These are phyloP conservation scores for Oriolus oriolus DNA, from an alignment of 2,113 vertebrate genomes.

Conservation along the genomic window DNA sequence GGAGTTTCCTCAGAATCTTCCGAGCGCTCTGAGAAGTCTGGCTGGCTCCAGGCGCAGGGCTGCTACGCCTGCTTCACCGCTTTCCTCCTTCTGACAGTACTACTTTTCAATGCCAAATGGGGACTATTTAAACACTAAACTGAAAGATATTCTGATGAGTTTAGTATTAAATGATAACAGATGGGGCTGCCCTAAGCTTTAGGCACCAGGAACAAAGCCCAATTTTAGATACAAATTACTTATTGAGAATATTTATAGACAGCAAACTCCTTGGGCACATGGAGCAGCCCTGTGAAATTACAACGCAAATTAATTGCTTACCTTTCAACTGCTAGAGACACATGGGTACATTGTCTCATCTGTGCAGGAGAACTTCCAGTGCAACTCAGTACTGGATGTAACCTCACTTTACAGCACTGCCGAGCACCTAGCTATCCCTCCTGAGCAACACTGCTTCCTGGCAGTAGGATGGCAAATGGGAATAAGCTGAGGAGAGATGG, in stretches of 20 bases:
- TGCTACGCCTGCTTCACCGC: neutral
- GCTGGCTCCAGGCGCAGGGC: neutral
- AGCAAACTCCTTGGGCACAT: constrained; percentile 38
- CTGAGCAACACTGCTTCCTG: neutral
- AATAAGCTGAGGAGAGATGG: neutral
- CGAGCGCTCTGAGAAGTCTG: neutral
- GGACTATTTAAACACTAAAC: constrained; percentile 53
- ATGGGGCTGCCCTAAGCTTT: constrained; percentile 64
- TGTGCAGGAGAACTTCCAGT: constrained; percentile 32
- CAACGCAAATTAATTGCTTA: neutral
- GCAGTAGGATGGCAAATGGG: neutral
- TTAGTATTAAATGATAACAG: constrained; percentile 68
- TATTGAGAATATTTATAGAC: constrained; percentile 65
- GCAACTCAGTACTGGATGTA: neutral
- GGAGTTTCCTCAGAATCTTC: constrained; percentile 17
- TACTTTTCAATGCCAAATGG: constrained; percentile 49
- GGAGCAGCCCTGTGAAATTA: constrained; percentile 13
- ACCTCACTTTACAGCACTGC: neutral
- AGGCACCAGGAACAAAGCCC: constrained; percentile 38
- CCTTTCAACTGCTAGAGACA: constrained; percentile 32
- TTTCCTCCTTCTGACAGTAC: constrained; percentile 22
- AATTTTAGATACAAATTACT: constrained; percentile 69
- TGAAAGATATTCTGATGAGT: constrained; percentile 59
- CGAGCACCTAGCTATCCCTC: neutral
- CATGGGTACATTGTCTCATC: neutral